Conservation (phyloP, 2,113 vertebrate genomes). For the Puffinus mauretanicus region DNA sequence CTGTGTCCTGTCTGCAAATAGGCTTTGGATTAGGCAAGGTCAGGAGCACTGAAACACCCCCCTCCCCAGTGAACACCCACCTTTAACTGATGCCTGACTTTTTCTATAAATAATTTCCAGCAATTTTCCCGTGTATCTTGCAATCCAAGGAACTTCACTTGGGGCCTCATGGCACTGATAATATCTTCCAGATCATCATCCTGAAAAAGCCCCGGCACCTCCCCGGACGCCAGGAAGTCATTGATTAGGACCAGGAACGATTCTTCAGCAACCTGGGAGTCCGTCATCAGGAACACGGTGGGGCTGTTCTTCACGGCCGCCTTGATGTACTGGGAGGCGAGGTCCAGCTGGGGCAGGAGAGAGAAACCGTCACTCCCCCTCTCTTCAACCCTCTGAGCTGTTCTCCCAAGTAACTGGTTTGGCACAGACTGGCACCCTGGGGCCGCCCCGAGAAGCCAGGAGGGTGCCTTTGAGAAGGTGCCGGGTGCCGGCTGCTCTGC, state of each 20-base stretch:
- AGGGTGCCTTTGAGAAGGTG: not conserved
- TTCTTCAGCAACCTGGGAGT: slow-evolving; percentile 79
- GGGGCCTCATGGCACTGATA: slow-evolving; percentile 68
- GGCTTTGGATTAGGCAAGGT: not conserved
- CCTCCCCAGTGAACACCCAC: not conserved
- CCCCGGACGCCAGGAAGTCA: slow-evolving; percentile 73
- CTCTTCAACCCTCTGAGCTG: accelerated
- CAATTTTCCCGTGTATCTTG: slow-evolving; percentile 67
- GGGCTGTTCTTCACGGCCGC: slow-evolving; percentile 70
- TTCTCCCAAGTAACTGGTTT: not conserved
- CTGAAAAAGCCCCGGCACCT: slow-evolving; percentile 72
- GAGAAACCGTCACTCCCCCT: not conserved
- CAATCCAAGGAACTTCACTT: slow-evolving; percentile 70
- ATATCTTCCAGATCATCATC: slow-evolving; percentile 72
- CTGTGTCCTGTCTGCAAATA: not conserved
- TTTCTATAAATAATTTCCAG: slow-evolving; percentile 78
- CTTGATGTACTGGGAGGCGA: slow-evolving; percentile 72
- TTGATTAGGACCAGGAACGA: slow-evolving; percentile 78
- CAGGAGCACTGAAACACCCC: not conserved
- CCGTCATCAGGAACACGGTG: slow-evolving; percentile 77
- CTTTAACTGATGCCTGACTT: slow-evolving; percentile 75
- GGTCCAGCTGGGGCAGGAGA: slow-evolving; percentile 57
- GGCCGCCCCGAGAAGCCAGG: accelerated
- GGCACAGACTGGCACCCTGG: not conserved
- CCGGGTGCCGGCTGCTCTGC: not conserved